phyloP scores from a whole-genome alignment of 1,140 invertebrate species.

The Ephestia elutella region DNA sequence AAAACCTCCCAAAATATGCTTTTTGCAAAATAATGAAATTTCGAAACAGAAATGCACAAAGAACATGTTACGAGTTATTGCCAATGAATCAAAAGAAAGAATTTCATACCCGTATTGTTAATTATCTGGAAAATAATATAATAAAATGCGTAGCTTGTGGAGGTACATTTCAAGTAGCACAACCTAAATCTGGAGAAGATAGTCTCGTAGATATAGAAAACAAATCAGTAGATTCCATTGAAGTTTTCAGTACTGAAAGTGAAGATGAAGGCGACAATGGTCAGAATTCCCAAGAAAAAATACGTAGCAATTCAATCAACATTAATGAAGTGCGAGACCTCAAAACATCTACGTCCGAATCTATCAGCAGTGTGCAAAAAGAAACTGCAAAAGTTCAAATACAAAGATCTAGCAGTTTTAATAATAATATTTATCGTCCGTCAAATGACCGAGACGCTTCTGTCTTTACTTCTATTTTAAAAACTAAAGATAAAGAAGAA shows the following conservation, averaged over 20 bases:
- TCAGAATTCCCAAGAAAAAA: background rate
- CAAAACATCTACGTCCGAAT: constrained; percentile 18
- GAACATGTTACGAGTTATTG: constrained; percentile 70
- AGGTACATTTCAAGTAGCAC: constrained; percentile 53
- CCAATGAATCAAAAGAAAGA: constrained; percentile 72
- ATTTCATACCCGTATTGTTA: constrained; percentile 69
- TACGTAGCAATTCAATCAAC: background rate
- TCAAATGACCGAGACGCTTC: background rate
- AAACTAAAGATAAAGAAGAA: constrained; percentile 25
- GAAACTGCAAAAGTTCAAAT: background rate
- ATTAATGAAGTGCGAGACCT: background rate
- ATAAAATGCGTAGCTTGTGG: constrained; percentile 67
- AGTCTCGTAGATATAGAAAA: constrained; percentile 1
- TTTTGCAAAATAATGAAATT: constrained; percentile 74
- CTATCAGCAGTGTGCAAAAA: background rate
- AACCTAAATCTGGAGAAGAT: constrained; percentile 31
- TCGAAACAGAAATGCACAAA: constrained; percentile 59
- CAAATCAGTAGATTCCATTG: background rate
- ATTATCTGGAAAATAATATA: constrained; percentile 64
- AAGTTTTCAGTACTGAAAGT: background rate
- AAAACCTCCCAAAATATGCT: constrained; percentile 67
- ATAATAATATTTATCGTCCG: background rate
- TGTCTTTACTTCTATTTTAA: constrained; percentile 33
- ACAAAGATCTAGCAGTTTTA: background rate
- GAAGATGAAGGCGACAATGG: background rate